These are phyloP conservation scores for Chloroceryle aenea DNA, from an alignment of 2,113 vertebrate species.

Conservation along the genomic window DNA sequence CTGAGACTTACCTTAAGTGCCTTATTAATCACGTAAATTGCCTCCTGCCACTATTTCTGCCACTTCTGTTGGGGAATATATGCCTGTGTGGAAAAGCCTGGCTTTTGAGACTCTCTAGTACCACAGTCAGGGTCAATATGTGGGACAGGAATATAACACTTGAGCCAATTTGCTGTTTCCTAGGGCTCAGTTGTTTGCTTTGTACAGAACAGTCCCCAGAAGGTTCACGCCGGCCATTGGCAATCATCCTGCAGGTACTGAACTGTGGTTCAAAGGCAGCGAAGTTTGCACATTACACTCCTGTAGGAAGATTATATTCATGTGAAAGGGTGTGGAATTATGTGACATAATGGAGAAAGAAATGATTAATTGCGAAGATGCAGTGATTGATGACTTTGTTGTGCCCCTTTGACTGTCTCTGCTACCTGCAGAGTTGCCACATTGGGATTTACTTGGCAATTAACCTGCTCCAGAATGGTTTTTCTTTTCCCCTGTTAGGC, in stretches of 20 bases:
- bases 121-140: neutral
- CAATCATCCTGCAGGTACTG: neutral
- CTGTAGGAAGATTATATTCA: neutral
- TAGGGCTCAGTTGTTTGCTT: neutral
- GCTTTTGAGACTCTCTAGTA: neutral
- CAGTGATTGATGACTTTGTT: neutral
- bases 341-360: neutral
- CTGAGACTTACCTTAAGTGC: neutral
- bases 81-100: neutral
- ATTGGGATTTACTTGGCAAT: slow-evolving; percentile 35
- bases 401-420: neutral
- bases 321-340: neutral
- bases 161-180: neutral
- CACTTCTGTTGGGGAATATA: neutral
- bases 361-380: slow-evolving; percentile 32
- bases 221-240: fast-evolving
- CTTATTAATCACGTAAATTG: slow-evolving; percentile 7
- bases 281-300: neutral
- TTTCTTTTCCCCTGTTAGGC: slow-evolving; percentile 20
- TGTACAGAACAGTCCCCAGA: neutral
- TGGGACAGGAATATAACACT: neutral
- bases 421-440: slow-evolving; percentile 1
- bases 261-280: neutral
- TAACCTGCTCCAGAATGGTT: slow-evolving; percentile 16
- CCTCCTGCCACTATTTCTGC: neutral